Evolutionary conservation across 2,797 vertebrate species (phyloP).

Genomic region (Argya squamiceps): DNA sequence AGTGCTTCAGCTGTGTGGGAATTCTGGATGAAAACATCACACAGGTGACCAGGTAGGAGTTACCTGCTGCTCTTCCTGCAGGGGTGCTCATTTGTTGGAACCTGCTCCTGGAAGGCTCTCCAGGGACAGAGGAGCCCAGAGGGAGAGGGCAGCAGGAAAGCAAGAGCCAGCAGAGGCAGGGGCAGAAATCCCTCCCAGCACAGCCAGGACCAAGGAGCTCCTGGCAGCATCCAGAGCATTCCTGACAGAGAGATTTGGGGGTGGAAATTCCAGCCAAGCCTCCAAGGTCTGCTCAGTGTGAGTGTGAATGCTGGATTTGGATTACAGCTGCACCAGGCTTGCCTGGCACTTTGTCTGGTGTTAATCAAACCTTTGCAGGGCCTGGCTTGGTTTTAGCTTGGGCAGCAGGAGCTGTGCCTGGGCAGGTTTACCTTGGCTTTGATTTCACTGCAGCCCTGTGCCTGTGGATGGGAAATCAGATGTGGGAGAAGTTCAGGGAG

Average conservation of each 20-base stretch:
- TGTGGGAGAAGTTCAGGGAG: background rate
- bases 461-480: background rate
- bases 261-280: background rate
- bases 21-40: too few species aligned
- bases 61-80: background rate
- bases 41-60: background rate
- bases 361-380: background rate
- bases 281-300: background rate
- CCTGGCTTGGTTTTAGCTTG: background rate
- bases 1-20: background rate
- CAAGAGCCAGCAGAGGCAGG: background rate
- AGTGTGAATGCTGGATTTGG: background rate
- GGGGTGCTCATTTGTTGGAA: background rate
- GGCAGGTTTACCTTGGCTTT: background rate
- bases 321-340: background rate
- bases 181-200: background rate
- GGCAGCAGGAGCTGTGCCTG: background rate
- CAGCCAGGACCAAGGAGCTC: background rate
- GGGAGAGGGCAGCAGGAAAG: background rate
- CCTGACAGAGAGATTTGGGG: background rate
- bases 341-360: background rate
- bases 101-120: background rate
- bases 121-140: accelerated
- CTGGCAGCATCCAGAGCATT: background rate
- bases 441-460: background rate